Percentiles rank a stretch among this genome's conserved stretches.
Conservation (phyloP, 2,888 invertebrate genomes). For the Rhamphomyia laevipes region DNA sequence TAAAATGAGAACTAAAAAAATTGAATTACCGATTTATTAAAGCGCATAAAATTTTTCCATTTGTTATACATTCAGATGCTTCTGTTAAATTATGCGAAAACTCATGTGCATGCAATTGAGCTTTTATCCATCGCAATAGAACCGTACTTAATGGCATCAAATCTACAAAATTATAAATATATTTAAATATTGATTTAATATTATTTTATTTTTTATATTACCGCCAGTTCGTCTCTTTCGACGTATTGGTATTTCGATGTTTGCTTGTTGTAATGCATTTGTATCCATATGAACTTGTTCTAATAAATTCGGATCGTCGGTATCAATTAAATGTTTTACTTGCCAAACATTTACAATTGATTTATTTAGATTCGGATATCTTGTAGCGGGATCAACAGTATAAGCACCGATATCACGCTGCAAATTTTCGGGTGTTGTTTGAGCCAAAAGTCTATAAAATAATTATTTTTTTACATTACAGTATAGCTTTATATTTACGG, state of each 20-base stretch:
- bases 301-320: conserved; percentile 53
- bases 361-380: conserved; percentile 74
- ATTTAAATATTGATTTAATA: conserved; percentile 3
- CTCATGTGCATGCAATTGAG: conserved; percentile 30
- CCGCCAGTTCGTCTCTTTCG: conserved; percentile 36
- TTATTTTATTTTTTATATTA: too few relatives aligned
- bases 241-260: conserved; percentile 46
- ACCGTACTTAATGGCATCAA: conserved; percentile 31
- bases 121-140: conserved; percentile 34
- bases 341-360: conserved; percentile 65
- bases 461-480: background rate
- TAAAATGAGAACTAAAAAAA: background rate
- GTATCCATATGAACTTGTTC: conserved; percentile 41
- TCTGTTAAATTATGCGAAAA: conserved; percentile 31
- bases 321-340: conserved; percentile 57
- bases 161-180: conserved; percentile 19
- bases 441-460: conserved; percentile 47
- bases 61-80: conserved; percentile 34
- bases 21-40: conserved; percentile 31
- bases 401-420: conserved; percentile 80
- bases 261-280: conserved; percentile 45
- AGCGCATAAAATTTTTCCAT: conserved; percentile 35
- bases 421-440: conserved; percentile 94
- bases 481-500: background rate
- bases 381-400: conserved; percentile 73